Conservation (phyloP, 2,888 invertebrate species). For the Merodon equestris region DNA sequence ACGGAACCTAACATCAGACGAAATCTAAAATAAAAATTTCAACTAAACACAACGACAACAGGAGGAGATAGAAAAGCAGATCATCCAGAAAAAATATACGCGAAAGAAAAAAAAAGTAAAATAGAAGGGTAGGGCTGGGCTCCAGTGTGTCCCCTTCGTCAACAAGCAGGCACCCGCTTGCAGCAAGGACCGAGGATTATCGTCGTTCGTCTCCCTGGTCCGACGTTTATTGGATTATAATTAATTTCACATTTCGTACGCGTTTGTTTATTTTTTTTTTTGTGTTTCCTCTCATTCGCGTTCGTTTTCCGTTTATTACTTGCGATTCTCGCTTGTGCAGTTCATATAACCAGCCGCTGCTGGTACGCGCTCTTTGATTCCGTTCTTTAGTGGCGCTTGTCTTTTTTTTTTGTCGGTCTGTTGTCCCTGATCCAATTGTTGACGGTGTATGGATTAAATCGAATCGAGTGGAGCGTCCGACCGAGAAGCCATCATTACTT, state of each 20-base stretch:
- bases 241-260: constrained; percentile 39
- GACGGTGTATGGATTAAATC: too few relatives aligned
- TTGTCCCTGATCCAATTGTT: constrained; percentile 31
- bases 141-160: constrained; percentile 4
- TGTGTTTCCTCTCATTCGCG: constrained; percentile 15
- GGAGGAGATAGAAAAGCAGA: too few relatives aligned
- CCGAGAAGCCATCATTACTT: constrained; percentile 20
- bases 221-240: constrained; percentile 65
- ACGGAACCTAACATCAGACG: constrained; percentile 1
- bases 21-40: too few relatives aligned
- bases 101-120: constrained; percentile 12
- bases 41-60: too few relatives aligned
- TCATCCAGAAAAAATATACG: too few relatives aligned
- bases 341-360: too few relatives aligned
- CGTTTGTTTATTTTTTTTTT: constrained; percentile 16
- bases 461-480: neutral
- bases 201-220: constrained; percentile 7
- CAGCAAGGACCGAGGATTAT: constrained; percentile 56
- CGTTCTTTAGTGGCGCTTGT: neutral
- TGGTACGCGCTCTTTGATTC: neutral
- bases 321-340: neutral
- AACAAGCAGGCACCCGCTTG: constrained; percentile 20
- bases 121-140: constrained; percentile 31
- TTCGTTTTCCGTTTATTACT: neutral
- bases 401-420: neutral